Evolutionary conservation across 35 echinoderm and acorn worm genomes (phyloP), one percentile per base, ranked within the genome.

Genomic region (Eucidaris tribuloides): DNA sequence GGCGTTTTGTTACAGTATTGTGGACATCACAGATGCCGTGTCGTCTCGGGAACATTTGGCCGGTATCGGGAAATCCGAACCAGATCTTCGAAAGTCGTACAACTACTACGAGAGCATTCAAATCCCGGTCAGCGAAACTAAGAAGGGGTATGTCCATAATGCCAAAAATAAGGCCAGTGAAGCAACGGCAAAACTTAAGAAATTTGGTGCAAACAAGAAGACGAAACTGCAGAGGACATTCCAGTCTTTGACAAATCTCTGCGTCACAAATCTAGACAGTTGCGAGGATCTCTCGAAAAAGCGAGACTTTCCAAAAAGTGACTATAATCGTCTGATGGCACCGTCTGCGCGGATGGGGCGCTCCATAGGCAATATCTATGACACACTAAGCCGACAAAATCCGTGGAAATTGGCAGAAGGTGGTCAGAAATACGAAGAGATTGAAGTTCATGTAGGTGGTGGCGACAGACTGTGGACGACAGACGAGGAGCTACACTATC

Each of bases 81-180:
- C 68, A 3, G 68, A 74, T 22, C 37, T 74, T n/a, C 29, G 68
- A 22, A 38, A 44, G 68, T 74, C 68, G 36, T 27, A 40, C 37
- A 36, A 74, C 40, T 74, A 74, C 44, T 74, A 74, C 68, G 68
- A 74, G 68, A 74, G 68, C 68, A 74, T 74, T 40, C 68, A 74
- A n/a, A 74, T 74, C 20, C 68, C 68, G 24, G 5, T 36, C 35
- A n/a, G 44, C 18, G 68, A 74, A n/a, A 44, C 38, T 38, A 42
- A 44, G n/a, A 74, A 74, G 37, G 41, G 68, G 25, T 74, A 35
- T 44, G 68, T 40, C 35, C 25, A 33, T 4, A 74, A 44, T 44
- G 68, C 68, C 18, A 74, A 74, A 22, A 74, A 40, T 40, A 74
- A 74, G 68, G 68, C 68, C 68, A 41, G 68, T 40, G 68, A 74